Base-by-base conservation (phyloP, 92 coral and sea anemone species). In the Bergia sp. region DNA sequence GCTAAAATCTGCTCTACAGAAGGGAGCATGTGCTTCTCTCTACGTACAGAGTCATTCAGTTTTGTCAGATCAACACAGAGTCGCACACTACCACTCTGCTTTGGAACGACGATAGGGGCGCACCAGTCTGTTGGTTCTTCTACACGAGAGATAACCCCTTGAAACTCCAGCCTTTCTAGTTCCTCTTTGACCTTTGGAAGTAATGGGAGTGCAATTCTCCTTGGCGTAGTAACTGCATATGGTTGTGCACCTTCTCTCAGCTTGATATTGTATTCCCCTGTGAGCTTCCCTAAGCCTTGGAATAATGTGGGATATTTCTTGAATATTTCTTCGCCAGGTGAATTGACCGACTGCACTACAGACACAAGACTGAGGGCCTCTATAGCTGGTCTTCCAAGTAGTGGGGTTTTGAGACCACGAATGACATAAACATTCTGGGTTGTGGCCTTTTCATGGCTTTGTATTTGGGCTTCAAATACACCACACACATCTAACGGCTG, bases 1-100 rank as follows among this genome's bases (percentile, higher is more conserved):
- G 86, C 86, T 15, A 82, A 39, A 66, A 58, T 82, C 47, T 82
- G 72, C 44, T 82, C 86, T 47, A 82, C 86, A 37, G 86, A 82
- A 82, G 86, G 86, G 45, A 82, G 67, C 86, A 82, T 82, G 18
- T 82, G 86, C 86, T 58, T 45, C 73, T 82, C 86, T 58, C 86
- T 49, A 66, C 86, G 72, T 39, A 82, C 86, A 72, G 77, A 72
- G 77, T 72, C 77, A 72, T 72, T 72, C 77, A 72, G 77, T 72
- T 72, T 72, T 72, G 77, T 72, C 77, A 72, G 77, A 72, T 72
- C 77, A 72, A 72, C 77, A 72, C 77, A 72, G 77, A 72, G 77
- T 72, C 77, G 77, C 5, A 72, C 77, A 72, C 77, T 72, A 72
- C 77, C 77, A 72, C 77, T 72, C 77, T 72, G 77, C 77, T 72